Percentiles rank a stretch among this genome's conserved stretches.
Conservation (phyloP, 2,797 vertebrate species). For the Falco peregrinus region DNA sequence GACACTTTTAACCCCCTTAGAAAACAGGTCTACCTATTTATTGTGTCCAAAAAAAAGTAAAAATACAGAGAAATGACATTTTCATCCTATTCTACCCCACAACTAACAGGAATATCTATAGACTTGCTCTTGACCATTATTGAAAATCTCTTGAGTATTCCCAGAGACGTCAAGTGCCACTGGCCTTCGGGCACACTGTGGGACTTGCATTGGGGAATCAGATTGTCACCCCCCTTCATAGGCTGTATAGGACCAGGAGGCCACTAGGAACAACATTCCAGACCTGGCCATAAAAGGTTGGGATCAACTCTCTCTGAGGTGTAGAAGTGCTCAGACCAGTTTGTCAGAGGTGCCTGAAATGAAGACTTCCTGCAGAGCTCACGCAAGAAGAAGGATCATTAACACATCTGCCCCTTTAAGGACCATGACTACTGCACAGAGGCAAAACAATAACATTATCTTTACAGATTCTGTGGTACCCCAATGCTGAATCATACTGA, state of each 20-base stretch:
- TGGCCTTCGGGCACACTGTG: neutral
- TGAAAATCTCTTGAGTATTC: neutral
- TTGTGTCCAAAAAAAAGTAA: neutral
- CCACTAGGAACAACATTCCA: neutral
- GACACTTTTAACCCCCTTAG: neutral
- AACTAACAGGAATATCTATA: neutral
- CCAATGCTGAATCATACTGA: neutral
- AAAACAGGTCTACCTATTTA: neutral
- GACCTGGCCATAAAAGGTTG: neutral
- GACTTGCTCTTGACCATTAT: neutral
- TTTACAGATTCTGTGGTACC: neutral
- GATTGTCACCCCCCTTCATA: accelerated
- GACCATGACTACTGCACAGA: accelerated
- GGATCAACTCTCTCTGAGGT: neutral
- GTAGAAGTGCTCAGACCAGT: neutral
- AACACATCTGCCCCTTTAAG: neutral
- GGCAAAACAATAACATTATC: neutral
- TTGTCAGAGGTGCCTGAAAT: neutral
- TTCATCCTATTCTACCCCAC: neutral
- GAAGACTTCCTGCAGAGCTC: neutral
- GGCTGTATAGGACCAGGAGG: neutral
- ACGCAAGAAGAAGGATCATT: neutral
- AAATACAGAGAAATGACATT: neutral
- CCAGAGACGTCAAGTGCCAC: neutral
- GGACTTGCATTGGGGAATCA: neutral